A percentile compares a stretch with the other conserved stretches of the same genome.
Conservation (phyloP, 1,140 invertebrate species). For the Anoplophora glabripennis region DNA sequence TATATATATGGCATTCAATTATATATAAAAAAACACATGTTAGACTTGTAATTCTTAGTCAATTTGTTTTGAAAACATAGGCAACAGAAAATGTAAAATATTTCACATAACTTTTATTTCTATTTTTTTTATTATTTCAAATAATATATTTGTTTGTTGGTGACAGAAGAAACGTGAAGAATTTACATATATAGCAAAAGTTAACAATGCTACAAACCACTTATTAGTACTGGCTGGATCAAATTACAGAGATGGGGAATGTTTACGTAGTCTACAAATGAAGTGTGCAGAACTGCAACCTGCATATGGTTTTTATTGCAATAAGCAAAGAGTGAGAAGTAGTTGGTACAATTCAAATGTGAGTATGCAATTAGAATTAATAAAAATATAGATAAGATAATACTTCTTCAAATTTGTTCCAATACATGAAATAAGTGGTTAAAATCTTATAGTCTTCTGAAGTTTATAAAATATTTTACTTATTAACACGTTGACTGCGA, state of each 20-base stretch:
- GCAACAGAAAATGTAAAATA: neutral
- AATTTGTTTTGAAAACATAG: neutral
- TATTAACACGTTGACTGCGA: too few relatives aligned
- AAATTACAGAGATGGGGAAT: slow-evolving; percentile 53
- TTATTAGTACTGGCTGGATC: slow-evolving; percentile 63
- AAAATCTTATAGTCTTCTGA: too few relatives aligned
- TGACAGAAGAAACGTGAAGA: slow-evolving; percentile 59
- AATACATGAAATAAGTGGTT: too few relatives aligned
- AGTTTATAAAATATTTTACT: too few relatives aligned
- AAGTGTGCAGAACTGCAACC: slow-evolving; percentile 54
- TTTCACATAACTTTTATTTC: neutral
- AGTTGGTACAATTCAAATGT: slow-evolving; percentile 62
- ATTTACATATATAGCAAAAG: slow-evolving; percentile 65
- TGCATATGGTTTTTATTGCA: slow-evolving; percentile 55
- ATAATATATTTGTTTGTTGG: slow-evolving; percentile 29
- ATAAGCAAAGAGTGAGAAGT: slow-evolving; percentile 66
- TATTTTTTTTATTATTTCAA: slow-evolving; percentile 9
- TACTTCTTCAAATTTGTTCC: slow-evolving; percentile 18
- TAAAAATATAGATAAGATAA: slow-evolving; percentile 1
- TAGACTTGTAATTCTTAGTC: too few relatives aligned
- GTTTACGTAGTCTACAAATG: slow-evolving; percentile 55
- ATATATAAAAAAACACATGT: too few relatives aligned
- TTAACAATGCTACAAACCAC: slow-evolving; percentile 49
- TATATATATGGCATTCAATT: too few relatives aligned
- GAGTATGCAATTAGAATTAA: slow-evolving; percentile 30